Conservation (phyloP, 2,113 vertebrate genomes). For the Dicrurus megarhynchus region DNA sequence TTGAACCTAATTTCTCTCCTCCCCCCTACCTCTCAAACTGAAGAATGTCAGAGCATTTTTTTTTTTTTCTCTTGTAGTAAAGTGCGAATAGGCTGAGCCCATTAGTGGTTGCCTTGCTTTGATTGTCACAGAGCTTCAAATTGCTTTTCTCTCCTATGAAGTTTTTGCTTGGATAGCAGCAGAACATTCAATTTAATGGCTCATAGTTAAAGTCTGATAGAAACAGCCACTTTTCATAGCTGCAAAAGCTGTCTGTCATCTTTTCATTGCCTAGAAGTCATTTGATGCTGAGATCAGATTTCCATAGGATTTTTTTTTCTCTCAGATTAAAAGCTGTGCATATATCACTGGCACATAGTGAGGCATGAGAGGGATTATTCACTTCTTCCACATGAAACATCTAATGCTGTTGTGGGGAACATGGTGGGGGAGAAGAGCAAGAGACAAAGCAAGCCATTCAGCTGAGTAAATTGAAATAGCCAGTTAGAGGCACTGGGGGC, state of each 20-base stretch:
- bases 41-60: not conserved
- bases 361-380: not conserved
- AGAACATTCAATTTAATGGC: constrained; percentile 19
- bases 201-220: not conserved
- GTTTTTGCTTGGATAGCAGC: constrained; percentile 18
- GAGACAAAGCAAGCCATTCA: constrained; percentile 4
- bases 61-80: not conserved
- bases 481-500: not conserved
- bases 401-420: not conserved
- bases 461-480: not conserved
- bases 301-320: not conserved
- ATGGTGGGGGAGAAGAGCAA: not conserved
- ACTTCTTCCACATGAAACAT: not conserved
- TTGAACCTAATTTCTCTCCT: not conserved
- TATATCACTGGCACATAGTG: not conserved
- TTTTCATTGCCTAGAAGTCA: not conserved
- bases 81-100: not conserved
- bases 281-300: constrained; percentile 14
- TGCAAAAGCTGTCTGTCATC: constrained; percentile 20
- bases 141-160: not conserved
- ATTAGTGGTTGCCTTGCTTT: constrained; percentile 10
- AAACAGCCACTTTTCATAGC: not conserved
- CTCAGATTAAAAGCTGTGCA: constrained; percentile 25
- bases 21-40: not conserved
- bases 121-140: not conserved